Base-by-base conservation (phyloP, 2,113 vertebrate species). In the Saguinus imperator region DNA sequence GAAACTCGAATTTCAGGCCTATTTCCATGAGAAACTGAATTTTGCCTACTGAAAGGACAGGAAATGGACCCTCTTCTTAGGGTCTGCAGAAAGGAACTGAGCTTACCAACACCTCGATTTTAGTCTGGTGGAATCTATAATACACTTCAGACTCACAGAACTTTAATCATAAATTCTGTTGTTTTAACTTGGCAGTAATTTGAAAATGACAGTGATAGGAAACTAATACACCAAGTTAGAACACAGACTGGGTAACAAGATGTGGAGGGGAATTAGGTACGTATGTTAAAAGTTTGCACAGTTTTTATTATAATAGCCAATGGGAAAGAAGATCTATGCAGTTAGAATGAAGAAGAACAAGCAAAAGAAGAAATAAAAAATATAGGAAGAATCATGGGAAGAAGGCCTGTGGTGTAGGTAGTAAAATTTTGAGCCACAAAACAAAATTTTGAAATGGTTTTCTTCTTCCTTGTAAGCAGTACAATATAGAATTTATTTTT, bases 381-480 rank as follows among this genome's bases (percentile, higher is more conserved):
- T 12, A 20, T 11, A 84, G 32, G 29, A 84, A 8, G 3, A 37
- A 50, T 75, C 52, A 57, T n/a, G 18, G 29, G 9, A 90, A 27
- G 5, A 85, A 55, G 14, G 12, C 9, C 18, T 75, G 61, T 58
- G 20, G n/a, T n/a, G 8, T 48, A 83, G 6, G 21, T 6, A 82
- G 35, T 21, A 90, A 83, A 61, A 92, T 61, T 92, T 55, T 83
- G 81, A 94, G 45, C 25, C 37, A 83, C 57, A 87, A 87, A 68
- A 40, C 48, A 35, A 88, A 93, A 81, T 29, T 75, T 27, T 17
- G 43, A 88, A 93, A 81, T 1, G 10, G 35, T 72, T 93, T 96
- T 80, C 77, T 43, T 88, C 64, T 92, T 58, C 32, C 35, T 14
- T 57, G 18, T 58, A 68, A 68, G 43, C 61, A 55, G 6, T 17